Evolutionary conservation across 1,140 invertebrate genomes (phyloP), one percentile per base, ranked within the genome.

Genomic region (Lasaia peninsularis): DNA sequence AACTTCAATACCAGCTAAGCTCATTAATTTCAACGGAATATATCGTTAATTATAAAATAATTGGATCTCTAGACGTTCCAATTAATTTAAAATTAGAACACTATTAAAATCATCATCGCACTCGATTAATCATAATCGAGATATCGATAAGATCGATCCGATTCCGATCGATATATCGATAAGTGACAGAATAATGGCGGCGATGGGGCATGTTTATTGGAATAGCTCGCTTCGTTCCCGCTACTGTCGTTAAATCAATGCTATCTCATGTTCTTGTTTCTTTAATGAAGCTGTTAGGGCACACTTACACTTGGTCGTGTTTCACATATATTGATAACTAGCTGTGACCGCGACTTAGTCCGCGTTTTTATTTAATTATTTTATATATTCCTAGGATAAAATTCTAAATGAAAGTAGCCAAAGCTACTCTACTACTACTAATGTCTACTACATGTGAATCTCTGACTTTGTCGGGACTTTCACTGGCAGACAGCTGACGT

Each of bases 141-240:
- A 28, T 44, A 60, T 56, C 57, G 62, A 64, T 58, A 60, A 59
- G 34, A 63, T 59, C 52, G n/a, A 52, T 52, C 6, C 24, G 56
- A 63, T 64, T 34, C 33, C 49, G 54, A 58, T 55, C 58, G 20
- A 32, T 62, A 50, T 56, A 52, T 32, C 37, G 51, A 48, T 53
- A 62, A 62, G 35, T 62, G 60, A 62, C 60, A 62, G 55, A 35
- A 62, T 62, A 62, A 62, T 62, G 52, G 55, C 51, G 16, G 37
- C 37, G 12, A 14, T 44, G 28, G 8, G 28, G 31, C 50, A 52
- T 52, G 10, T 52, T 52, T 52, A 52, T 33, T 28, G 24, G 50
- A 52, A 52, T 52, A 33, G 50, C 24, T 33, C 16, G 10, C 10
- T 11, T 33, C 32, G n/a, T n/a, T n/a, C 50, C 16, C 20, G 21